Percentiles rank a stretch among this genome's conserved stretches.
Conservation (phyloP, 2,797 vertebrate genomes). For the Cyprinella venusta region DNA sequence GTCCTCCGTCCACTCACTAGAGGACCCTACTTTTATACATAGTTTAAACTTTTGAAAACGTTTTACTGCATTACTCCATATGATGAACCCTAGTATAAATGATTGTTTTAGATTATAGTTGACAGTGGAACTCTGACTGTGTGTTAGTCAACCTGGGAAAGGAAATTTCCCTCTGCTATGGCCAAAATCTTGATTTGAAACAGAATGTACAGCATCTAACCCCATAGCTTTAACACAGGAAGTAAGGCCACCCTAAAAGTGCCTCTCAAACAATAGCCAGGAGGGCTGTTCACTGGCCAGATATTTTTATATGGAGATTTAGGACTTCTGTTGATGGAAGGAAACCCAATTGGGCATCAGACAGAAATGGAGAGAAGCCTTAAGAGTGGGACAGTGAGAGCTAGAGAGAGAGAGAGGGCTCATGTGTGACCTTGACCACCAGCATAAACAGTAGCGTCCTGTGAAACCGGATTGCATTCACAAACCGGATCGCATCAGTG, state of each 20-base stretch:
- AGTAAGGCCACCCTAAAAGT: constrained; percentile 39
- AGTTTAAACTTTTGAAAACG: background rate
- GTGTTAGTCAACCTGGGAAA: constrained; percentile 21
- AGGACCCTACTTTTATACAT: too few relatives aligned
- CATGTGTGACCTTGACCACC: constrained; percentile 34
- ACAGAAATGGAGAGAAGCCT: constrained; percentile 6
- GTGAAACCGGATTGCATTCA: constrained; percentile 25
- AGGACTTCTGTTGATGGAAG: constrained; percentile 43
- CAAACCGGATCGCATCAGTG: constrained; percentile 28
- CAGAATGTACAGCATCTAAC: constrained; percentile 29
- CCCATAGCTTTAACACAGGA: constrained; percentile 38
- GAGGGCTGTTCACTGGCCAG: constrained; percentile 18
- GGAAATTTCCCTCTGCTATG: constrained; percentile 31
- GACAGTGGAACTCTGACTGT: background rate
- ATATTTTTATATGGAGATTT: constrained; percentile 39
- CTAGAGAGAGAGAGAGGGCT: constrained; percentile 4
- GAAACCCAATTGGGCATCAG: constrained; percentile 34
- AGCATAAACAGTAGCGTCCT: constrained; percentile 18
- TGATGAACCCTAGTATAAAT: constrained; percentile 2
- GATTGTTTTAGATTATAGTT: constrained; percentile 16
- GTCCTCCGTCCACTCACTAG: too few relatives aligned
- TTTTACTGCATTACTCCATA: background rate
- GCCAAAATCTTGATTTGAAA: constrained; percentile 44
- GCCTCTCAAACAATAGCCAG: constrained; percentile 48
- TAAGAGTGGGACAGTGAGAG: constrained; percentile 1